These are phyloP conservation scores for Caranx ignobilis DNA, from an alignment of 2,113 vertebrate species.

Conservation along the genomic window DNA sequence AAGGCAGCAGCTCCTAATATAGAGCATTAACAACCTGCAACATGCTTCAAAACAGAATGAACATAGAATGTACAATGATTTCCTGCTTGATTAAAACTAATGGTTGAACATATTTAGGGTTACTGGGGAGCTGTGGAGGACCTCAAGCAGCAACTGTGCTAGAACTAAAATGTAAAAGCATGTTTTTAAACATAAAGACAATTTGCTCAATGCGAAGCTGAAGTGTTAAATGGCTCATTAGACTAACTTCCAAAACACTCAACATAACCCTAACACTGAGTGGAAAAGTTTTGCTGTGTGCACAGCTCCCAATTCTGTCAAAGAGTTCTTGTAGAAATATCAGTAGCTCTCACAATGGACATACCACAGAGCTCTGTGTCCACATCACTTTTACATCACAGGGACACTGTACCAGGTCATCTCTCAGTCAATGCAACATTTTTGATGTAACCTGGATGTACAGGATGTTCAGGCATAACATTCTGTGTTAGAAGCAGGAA, in stretches of 20 bases:
- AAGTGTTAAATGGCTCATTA: neutral
- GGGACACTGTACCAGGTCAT: too few species aligned
- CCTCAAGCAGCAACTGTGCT: slow-evolving; percentile 2
- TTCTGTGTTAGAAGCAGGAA: too few species aligned
- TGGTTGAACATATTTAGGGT: slow-evolving; percentile 12
- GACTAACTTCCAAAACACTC: neutral
- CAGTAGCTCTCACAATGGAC: too few species aligned
- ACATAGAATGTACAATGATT: slow-evolving; percentile 44
- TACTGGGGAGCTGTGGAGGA: neutral
- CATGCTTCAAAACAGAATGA: slow-evolving; percentile 20
- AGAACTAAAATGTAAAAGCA: slow-evolving; percentile 33
- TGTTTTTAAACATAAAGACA: slow-evolving; percentile 2
- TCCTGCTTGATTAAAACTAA: slow-evolving; percentile 30
- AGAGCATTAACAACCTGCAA: slow-evolving; percentile 30
- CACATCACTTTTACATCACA: too few species aligned
- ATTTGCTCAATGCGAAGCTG: neutral
- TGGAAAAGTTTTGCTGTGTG: too few species aligned
- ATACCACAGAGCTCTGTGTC: too few species aligned
- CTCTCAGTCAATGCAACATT: too few species aligned
- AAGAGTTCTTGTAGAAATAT: too few species aligned
- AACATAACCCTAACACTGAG: neutral
- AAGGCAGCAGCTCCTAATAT: slow-evolving; percentile 16
- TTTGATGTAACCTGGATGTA: too few species aligned
- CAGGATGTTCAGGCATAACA: too few species aligned
- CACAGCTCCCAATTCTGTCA: too few species aligned